These are phyloP conservation scores for Drosophila murphyi DNA, from an alignment of 1,140 invertebrate genomes.

Conservation along the genomic window DNA sequence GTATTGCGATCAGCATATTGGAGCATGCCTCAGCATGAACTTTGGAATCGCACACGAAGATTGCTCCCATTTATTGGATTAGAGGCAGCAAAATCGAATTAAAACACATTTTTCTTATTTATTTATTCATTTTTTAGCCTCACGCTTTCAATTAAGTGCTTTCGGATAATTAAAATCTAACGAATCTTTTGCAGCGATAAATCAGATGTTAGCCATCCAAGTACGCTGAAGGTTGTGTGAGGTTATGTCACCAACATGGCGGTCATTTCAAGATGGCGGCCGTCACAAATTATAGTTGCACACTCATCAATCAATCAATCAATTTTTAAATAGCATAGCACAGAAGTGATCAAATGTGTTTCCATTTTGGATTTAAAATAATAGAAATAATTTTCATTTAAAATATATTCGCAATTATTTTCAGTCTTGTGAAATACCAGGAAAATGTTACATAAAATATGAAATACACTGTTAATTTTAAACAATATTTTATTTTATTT, in stretches of 20 bases:
- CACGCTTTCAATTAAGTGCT: slow-evolving; percentile 24
- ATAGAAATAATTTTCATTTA: not conserved
- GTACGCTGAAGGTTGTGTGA: slow-evolving; percentile 20
- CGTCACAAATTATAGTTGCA: not conserved
- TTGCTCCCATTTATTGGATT: slow-evolving; percentile 52
- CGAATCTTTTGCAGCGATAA: not conserved
- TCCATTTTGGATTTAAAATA: not conserved
- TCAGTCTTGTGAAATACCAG: no score
- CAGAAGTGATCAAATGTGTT: no score
- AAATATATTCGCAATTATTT: no score
- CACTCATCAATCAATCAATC: slow-evolving; percentile 3
- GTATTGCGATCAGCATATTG: slow-evolving; percentile 59
- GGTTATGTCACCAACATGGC: slow-evolving; percentile 32
- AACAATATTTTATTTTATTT: no score
- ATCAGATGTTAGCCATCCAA: slow-evolving; percentile 11
- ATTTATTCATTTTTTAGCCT: slow-evolving; percentile 21
- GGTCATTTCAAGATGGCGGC: slow-evolving; percentile 19
- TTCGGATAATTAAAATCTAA: slow-evolving; percentile 7
- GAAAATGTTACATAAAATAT: no score
- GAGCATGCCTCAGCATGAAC: slow-evolving; percentile 64
- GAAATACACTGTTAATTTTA: no score
- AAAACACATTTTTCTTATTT: slow-evolving; percentile 31
- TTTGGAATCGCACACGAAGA: slow-evolving; percentile 70
- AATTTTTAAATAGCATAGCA: no score
- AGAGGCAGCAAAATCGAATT: slow-evolving; percentile 45